These are phyloP conservation scores for Lasiurus cinereus DNA, from an alignment of 2,113 vertebrate genomes.

Conservation along the genomic window DNA sequence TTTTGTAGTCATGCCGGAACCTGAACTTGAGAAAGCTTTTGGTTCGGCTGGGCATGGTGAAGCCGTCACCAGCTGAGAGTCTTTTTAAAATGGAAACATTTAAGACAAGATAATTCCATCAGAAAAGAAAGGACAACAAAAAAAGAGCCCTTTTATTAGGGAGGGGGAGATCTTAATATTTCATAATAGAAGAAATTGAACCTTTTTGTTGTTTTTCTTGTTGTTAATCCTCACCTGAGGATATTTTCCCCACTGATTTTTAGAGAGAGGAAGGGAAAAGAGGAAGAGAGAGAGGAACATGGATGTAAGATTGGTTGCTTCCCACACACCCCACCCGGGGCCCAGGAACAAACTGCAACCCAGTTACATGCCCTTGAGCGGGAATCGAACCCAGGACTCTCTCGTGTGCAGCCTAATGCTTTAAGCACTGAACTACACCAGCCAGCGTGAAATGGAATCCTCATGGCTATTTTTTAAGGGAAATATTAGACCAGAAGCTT, in stretches of 20 bases:
- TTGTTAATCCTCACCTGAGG: background rate
- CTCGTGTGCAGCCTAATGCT: background rate
- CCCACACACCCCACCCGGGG: background rate
- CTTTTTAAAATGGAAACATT: background rate
- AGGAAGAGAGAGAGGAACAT: background rate
- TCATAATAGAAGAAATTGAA: background rate
- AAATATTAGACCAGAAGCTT: background rate
- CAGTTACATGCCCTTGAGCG: background rate
- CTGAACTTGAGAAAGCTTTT: constrained; percentile 33
- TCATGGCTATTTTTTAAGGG: background rate
- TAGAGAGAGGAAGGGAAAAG: background rate
- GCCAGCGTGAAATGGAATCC: background rate
- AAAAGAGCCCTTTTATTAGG: background rate
- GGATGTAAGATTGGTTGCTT: background rate
- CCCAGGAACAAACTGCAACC: background rate
- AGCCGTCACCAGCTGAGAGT: background rate
- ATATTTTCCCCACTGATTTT: background rate
- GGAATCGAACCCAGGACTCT: background rate
- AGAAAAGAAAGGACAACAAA: background rate
- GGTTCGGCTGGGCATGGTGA: background rate
- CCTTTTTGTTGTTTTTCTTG: background rate
- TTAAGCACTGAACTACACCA: background rate
- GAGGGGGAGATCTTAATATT: background rate
- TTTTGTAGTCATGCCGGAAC: background rate
- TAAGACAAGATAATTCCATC: background rate